Percentiles rank a stretch among this genome's conserved stretches.
Conservation (phyloP, 1,140 invertebrate genomes). For the Diabrotica undecimpunctata region DNA sequence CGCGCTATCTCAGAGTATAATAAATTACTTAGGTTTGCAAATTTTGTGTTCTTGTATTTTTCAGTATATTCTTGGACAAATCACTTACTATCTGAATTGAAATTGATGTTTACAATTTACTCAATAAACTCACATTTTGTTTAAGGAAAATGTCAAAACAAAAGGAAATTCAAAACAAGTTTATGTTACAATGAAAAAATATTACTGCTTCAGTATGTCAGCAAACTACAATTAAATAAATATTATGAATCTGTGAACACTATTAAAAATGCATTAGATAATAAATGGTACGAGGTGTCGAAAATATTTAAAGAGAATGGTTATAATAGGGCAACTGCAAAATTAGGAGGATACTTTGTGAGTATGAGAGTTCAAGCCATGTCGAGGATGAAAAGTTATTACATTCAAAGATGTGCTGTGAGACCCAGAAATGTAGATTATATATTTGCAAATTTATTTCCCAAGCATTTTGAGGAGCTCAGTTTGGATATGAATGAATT, state of each 20-base stretch:
- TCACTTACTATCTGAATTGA: too few species aligned
- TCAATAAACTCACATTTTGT: too few species aligned
- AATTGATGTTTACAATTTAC: too few species aligned
- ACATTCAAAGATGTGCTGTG: neutral
- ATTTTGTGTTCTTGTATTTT: too few species aligned
- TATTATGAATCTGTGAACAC: neutral
- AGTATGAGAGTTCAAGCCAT: constrained; percentile 5
- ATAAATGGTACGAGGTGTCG: neutral
- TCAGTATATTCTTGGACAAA: too few species aligned
- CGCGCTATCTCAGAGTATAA: too few species aligned
- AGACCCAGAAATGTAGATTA: constrained; percentile 5
- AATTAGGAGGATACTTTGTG: neutral
- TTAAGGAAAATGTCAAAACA: too few species aligned
- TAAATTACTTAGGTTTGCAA: too few species aligned
- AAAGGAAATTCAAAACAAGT: too few species aligned
- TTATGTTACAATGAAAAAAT: constrained; percentile 1
- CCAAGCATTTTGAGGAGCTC: neutral
- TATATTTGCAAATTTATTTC: constrained; percentile 6
- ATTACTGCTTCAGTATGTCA: neutral
- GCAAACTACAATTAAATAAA: constrained; percentile 3
- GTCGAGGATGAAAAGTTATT: neutral
- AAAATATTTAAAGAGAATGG: constrained; percentile 2
- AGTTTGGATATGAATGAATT: neutral
- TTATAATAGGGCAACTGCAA: neutral
- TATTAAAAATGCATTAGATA: neutral